Base-by-base conservation (phyloP, 2,888 invertebrate species). In the Zaprionus obscuricornis region DNA sequence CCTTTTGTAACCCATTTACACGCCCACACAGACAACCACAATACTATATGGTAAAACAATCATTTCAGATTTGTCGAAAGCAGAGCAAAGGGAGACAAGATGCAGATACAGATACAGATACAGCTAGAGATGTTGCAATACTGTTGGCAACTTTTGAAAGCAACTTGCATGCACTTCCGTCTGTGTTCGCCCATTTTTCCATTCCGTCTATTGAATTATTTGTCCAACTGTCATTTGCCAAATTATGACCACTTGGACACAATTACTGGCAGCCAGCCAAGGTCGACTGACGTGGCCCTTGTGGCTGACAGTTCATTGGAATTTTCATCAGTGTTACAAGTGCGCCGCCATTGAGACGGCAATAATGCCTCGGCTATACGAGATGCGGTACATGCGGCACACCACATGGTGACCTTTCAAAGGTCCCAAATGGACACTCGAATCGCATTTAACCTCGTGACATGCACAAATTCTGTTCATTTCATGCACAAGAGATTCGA, bases 271-370 rank as follows among this genome's bases (percentile, higher is more conserved):
- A 62, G 45, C 40, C 31, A 62, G 85, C 81, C 81, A 81, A 81
- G 79, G 83, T 37, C 79, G 42, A n/a, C 57, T 64, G 62, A 57
- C 63, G 59, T 65, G 37, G 69, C 40, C 55, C 39, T 54, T 60
- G 67, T 27, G 64, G 57, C 73, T 73, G 85, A 70, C 81, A 78
- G 85, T 66, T 74, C 70, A 78, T 68, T 77, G 82, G 78, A 82
- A 74, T 82, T 85, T 81, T 81, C 81, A 85, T 81, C 74, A 82
- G 78, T 74, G 67, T 78, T 78, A 64, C 81, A 85, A 74, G 67
- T 78, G 78, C 34, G 74, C 62, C 78, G 78, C 78, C 78, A 84
- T 76, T 59, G 81, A 78, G 78, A 76, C 84, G 81, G 64, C 69
- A 57, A 45, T 43, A 60, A 47, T n/a, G n/a, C n/a, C n/a, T n/a